These are phyloP conservation scores for Dryocosmus kuriphilus DNA, from an alignment of 2,888 invertebrate species.

Conservation along the genomic window DNA sequence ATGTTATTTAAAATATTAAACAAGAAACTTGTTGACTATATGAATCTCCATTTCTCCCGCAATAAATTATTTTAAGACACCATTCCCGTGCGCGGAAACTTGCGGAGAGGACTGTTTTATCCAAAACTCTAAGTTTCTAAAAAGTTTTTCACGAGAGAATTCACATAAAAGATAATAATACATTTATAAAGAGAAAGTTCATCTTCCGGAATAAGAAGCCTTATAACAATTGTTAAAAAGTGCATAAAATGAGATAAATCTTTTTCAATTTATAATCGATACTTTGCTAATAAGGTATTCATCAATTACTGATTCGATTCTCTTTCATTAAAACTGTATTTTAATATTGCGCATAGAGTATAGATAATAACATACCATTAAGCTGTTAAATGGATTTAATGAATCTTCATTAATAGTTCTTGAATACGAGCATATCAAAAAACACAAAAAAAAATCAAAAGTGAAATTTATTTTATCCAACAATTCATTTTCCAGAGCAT, in stretches of 20 bases:
- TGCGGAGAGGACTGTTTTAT: constrained; percentile 27
- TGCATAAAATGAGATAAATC: too few relatives aligned
- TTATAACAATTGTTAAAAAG: too few relatives aligned
- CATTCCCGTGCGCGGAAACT: background rate
- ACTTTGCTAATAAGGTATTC: too few relatives aligned
- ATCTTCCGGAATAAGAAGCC: too few relatives aligned
- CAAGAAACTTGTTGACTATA: background rate
- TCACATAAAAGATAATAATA: constrained; percentile 16
- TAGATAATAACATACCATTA: background rate
- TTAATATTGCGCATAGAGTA: too few relatives aligned
- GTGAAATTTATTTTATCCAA: background rate
- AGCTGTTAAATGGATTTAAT: background rate
- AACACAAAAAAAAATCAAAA: background rate
- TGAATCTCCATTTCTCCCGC: constrained; percentile 16
- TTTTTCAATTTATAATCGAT: too few relatives aligned
- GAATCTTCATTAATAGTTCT: background rate
- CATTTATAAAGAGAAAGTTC: background rate
- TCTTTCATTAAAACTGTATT: too few relatives aligned
- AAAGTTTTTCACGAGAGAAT: background rate
- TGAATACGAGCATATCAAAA: too few relatives aligned
- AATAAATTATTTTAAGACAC: constrained; percentile 29
- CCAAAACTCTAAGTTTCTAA: constrained; percentile 2
- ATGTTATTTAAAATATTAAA: background rate
- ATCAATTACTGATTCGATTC: too few relatives aligned
- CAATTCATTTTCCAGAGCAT: background rate